Base-by-base conservation (phyloP, 2,113 vertebrate species). In the Pao palembangensis region DNA sequence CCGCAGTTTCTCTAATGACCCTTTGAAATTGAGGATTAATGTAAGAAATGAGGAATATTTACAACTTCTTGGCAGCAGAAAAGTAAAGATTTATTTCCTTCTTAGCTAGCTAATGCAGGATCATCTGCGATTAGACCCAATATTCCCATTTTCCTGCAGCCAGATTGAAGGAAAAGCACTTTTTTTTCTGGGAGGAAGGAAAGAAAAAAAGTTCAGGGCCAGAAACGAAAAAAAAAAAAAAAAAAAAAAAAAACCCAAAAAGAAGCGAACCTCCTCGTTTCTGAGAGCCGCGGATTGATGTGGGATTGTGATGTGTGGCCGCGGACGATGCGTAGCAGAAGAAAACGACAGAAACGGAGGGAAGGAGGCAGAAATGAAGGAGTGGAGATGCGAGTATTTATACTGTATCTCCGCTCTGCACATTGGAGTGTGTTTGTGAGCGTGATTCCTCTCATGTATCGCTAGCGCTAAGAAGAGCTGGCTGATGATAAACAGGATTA, bases 401-500 rank as follows among this genome's bases (percentile, higher is more conserved):
- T 83, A 83, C 73, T 74, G 81, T 87, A 90, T 90, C 88, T 90
- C 75, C 0, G 75, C 82, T 59, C 71, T 71, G 85, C 85, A 89
- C 83, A 87, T 85, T 87, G 83, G 81, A 85, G 81, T 68, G 80
- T 78, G 75, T 86, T 82, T 84, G 84, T 82, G 80, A 85, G 84
- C 76, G 71, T 72, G 82, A 85, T 86, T 84, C 79, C 79, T 83
- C 85, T 85, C 78, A 81, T 85, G 83, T 85, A 80, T 85, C 81
- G 75, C 78, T 81, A 51, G 69, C 71, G 69, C 84, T 64, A 63
- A 83, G 82, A 83, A 62, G 78, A 85, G 85, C 84, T 73, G 83
- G 84, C 77, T 84, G 85, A 85, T 88, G 83, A 88, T 90, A 88
- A 90, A 90, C 86, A 85, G 87, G 87, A 90, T 88, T 90, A 90